These are phyloP conservation scores for Bombus terrestris DNA, from an alignment of 1,140 invertebrate genomes.

Conservation along the genomic window DNA sequence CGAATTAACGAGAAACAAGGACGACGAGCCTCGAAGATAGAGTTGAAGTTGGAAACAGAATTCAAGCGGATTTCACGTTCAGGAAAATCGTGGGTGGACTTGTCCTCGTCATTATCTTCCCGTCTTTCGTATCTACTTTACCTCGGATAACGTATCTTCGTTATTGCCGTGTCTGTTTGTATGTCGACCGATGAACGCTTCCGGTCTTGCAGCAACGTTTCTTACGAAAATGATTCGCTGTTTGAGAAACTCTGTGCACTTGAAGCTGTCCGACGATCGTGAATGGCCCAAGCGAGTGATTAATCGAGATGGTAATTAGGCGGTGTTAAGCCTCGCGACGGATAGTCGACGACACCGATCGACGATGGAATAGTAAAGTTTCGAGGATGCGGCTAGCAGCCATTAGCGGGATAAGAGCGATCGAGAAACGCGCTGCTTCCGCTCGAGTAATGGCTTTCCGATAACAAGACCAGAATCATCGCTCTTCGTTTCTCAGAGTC, in stretches of 20 bases:
- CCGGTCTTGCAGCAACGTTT: neutral
- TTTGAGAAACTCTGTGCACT: neutral
- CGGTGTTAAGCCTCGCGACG: slow-evolving; percentile 32
- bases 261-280: neutral
- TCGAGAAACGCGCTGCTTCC: slow-evolving; percentile 4
- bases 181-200: neutral
- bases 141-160: slow-evolving; percentile 54
- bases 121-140: slow-evolving; percentile 32
- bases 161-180: slow-evolving; percentile 6
- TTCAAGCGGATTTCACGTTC: neutral
- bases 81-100: slow-evolving; percentile 45
- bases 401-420: slow-evolving; percentile 50
- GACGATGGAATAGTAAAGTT: slow-evolving; percentile 16
- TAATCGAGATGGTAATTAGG: slow-evolving; percentile 46
- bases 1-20: neutral
- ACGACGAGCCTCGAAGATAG: neutral
- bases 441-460: slow-evolving; percentile 61
- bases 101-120: neutral
- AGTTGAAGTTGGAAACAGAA: neutral
- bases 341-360: slow-evolving; percentile 15
- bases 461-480: slow-evolving; percentile 52
- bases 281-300: slow-evolving; percentile 31
- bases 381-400: slow-evolving; percentile 51
- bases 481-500: neutral
- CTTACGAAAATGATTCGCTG: neutral